Conservation (phyloP, 2,113 vertebrate genomes). For the Dicrurus megarhynchus region DNA sequence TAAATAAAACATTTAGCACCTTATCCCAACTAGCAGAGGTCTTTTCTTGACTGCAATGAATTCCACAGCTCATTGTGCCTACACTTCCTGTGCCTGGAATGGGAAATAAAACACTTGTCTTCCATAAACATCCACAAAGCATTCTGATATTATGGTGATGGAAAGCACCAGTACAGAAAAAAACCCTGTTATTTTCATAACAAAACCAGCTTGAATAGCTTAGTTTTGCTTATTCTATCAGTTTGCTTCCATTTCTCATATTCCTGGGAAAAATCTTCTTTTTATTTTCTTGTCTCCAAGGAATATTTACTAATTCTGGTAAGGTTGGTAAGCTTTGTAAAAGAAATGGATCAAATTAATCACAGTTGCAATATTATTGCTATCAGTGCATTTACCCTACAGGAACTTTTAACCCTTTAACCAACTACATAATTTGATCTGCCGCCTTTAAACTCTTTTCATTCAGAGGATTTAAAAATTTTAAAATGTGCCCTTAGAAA, state of each 20-base stretch:
- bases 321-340: background rate
- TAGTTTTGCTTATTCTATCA: background rate
- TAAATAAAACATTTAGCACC: constrained; percentile 29
- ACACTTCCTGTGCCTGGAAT: background rate
- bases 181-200: background rate
- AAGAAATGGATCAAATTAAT: background rate
- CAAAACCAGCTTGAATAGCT: background rate
- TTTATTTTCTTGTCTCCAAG: background rate
- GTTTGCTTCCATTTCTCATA: background rate
- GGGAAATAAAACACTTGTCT: background rate
- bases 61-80: background rate
- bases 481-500: background rate
- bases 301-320: background rate
- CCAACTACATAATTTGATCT: background rate
- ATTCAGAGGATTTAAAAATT: background rate
- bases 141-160: background rate
- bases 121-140: background rate
- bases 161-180: background rate
- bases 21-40: background rate
- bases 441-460: background rate
- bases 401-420: background rate
- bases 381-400: background rate
- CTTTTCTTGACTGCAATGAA: background rate
- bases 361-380: background rate
- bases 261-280: background rate